phyloP scores from a whole-genome alignment of 2,113 vertebrate species.

The Ctenodactylus gundi region DNA sequence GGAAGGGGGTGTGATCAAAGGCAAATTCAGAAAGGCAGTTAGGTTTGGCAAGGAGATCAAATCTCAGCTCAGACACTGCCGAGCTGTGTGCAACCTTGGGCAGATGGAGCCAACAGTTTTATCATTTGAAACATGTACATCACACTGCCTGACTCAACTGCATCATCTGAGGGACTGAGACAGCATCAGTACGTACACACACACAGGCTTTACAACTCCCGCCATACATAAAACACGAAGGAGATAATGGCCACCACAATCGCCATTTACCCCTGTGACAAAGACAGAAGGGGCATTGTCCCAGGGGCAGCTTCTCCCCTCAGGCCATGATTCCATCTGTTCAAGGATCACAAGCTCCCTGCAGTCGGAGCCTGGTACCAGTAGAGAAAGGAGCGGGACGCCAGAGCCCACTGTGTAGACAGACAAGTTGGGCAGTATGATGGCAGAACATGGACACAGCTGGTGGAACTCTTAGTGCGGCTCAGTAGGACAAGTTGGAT shows the following conservation, averaged over 20 bases:
- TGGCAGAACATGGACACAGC: neutral
- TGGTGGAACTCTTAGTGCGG: neutral
- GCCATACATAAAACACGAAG: neutral
- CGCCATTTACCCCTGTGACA: neutral
- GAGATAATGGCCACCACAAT: neutral
- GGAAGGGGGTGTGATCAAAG: neutral
- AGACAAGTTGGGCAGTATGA: too few species aligned
- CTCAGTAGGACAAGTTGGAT: neutral
- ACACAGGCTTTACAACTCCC: neutral
- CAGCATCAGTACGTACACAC: fast-evolving
- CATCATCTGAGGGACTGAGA: neutral
- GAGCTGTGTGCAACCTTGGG: neutral
- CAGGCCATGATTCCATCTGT: neutral
- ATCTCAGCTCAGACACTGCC: neutral
- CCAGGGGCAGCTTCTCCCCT: neutral
- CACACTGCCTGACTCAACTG: neutral
- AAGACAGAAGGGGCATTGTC: constrained; percentile 36
- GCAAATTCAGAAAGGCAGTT: neutral
- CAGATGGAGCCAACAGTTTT: neutral
- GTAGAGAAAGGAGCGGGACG: neutral
- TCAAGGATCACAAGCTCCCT: neutral
- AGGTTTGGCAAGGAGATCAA: neutral
- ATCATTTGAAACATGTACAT: neutral
- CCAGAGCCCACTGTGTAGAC: neutral
- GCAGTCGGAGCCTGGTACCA: constrained; percentile 44